Evolutionary conservation across 1,140 invertebrate genomes (phyloP).

Genomic region (Argopecten irradians): DNA sequence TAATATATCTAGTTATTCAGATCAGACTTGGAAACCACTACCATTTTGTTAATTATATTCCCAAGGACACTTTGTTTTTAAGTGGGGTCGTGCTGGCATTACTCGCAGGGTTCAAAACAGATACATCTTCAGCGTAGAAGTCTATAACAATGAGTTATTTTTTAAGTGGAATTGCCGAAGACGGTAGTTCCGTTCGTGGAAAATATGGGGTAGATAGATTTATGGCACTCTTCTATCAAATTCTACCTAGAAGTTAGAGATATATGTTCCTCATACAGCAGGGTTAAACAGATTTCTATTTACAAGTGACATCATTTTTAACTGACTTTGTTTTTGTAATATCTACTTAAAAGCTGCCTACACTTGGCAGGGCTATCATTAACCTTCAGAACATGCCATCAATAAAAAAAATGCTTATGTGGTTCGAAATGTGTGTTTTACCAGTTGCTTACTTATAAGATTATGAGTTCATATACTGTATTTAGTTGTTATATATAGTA

Average conservation of each 20-base stretch:
- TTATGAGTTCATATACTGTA: too few relatives aligned
- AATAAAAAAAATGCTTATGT: too few relatives aligned
- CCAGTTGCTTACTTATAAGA: too few relatives aligned
- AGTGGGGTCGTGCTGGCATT: background rate
- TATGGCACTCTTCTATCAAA: background rate
- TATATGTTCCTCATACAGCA: background rate
- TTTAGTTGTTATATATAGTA: too few relatives aligned
- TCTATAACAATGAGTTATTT: background rate
- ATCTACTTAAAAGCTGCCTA: too few relatives aligned
- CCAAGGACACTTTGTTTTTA: background rate
- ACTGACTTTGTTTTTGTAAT: too few relatives aligned
- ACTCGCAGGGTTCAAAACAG: background rate
- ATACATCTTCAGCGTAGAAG: background rate
- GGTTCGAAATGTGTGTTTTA: too few relatives aligned
- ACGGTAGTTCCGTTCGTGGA: background rate
- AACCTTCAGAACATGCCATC: too few relatives aligned
- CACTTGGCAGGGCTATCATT: too few relatives aligned
- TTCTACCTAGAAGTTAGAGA: background rate
- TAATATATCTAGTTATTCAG: too few relatives aligned
- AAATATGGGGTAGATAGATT: background rate
- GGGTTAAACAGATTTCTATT: background rate
- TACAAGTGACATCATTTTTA: too few relatives aligned
- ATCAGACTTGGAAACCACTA: too few relatives aligned
- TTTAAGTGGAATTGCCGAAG: background rate
- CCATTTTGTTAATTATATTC: background rate